A percentile compares a stretch with the other conserved stretches of the same genome.
Conservation (phyloP, 2,797 vertebrate species). For the Chelon auratus region DNA sequence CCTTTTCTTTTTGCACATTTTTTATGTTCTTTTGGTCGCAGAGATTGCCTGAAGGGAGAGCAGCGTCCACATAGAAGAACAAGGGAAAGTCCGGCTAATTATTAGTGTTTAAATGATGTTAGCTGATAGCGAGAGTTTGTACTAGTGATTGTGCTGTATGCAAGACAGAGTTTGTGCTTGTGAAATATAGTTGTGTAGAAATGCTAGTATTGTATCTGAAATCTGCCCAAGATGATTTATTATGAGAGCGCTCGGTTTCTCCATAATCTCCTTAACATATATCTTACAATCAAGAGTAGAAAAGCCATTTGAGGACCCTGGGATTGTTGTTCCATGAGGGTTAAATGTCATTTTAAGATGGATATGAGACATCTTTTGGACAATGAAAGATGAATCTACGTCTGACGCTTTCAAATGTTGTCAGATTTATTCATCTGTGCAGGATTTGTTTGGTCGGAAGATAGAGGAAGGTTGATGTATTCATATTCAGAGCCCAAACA, state of each 20-base stretch:
- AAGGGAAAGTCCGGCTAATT: conserved; percentile 34
- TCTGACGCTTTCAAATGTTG: not conserved
- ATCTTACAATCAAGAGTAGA: conserved; percentile 6
- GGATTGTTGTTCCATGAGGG: not conserved
- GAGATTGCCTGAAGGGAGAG: conserved; percentile 13
- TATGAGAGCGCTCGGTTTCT: not conserved
- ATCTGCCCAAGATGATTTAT: conserved; percentile 37
- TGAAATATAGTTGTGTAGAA: conserved; percentile 75
- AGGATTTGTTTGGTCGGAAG: not conserved
- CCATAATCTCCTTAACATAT: not conserved
- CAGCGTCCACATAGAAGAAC: conserved; percentile 24
- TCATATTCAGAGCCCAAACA: not conserved
- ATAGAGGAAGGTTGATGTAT: not conserved
- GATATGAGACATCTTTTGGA: conserved; percentile 5
- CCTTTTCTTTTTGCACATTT: conserved; percentile 34
- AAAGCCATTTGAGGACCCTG: not conserved
- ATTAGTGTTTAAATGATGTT: conserved; percentile 72
- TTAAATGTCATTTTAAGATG: not conserved
- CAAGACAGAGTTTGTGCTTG: conserved; percentile 74
- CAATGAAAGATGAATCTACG: conserved; percentile 10
- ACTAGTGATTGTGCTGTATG: conserved; percentile 74
- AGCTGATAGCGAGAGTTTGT: conserved; percentile 73
- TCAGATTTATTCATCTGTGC: conserved; percentile 10
- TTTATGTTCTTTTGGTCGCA: conserved; percentile 38
- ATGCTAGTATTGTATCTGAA: conserved; percentile 58